Conservation (phyloP, 2,888 invertebrate genomes). For the Xestia sexstrigata region DNA sequence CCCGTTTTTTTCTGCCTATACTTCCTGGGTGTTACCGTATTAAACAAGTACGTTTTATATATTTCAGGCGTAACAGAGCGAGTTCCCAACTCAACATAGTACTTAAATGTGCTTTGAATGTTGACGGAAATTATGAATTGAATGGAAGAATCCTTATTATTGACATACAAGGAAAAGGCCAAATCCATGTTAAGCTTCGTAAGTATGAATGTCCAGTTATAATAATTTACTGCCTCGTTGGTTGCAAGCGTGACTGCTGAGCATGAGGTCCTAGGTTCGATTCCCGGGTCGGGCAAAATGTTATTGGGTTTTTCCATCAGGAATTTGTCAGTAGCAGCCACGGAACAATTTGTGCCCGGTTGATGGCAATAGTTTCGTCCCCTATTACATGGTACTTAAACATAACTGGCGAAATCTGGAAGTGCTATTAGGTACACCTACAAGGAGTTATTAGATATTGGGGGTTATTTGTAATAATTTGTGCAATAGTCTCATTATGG, state of each 20-base stretch:
- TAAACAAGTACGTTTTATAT: neutral
- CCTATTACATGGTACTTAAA: neutral
- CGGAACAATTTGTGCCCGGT: neutral
- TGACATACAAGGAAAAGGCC: conserved; percentile 33
- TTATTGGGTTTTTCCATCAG: neutral
- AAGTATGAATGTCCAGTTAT: conserved; percentile 24
- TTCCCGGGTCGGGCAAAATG: neutral
- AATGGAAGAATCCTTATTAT: conserved; percentile 36
- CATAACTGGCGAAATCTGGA: neutral
- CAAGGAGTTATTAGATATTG: no score
- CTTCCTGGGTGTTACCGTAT: neutral
- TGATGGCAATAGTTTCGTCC: neutral
- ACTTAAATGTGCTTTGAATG: conserved; percentile 30
- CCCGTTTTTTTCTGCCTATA: neutral
- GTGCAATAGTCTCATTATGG: no score
- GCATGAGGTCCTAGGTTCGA: neutral
- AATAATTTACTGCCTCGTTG: neutral
- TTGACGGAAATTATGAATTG: conserved; percentile 46
- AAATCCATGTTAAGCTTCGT: conserved; percentile 28
- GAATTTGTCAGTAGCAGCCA: neutral
- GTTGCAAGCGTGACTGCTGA: neutral
- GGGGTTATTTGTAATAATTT: no score
- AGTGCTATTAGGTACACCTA: no score
- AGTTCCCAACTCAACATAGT: neutral
- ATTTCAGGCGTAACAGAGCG: conserved; percentile 30